Conservation (phyloP, 2,888 invertebrate genomes). For the Tetanocera ferruginea region DNA sequence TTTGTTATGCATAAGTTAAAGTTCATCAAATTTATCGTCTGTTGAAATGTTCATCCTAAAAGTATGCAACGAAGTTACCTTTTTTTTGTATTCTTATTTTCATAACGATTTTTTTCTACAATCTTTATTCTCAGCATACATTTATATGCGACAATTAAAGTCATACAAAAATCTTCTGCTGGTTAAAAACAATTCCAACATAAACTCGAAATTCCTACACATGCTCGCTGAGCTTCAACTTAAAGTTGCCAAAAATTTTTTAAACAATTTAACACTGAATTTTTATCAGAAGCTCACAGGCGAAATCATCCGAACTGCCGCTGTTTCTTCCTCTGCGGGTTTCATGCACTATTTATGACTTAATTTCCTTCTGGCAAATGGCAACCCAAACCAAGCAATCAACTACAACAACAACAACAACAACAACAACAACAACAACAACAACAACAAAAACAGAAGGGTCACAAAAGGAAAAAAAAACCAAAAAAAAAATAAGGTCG, state of each 20-base stretch:
- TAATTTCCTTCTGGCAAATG: slow-evolving; percentile 27
- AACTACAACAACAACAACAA: background rate
- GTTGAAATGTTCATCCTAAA: no score
- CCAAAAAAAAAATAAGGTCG: slow-evolving; percentile 13
- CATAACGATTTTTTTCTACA: no score
- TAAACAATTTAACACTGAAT: slow-evolving; percentile 6
- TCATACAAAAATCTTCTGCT: no score
- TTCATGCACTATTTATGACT: slow-evolving; percentile 23
- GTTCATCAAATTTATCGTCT: no score
- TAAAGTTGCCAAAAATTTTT: slow-evolving; percentile 2
- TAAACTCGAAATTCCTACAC: no score
- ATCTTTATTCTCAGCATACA: no score
- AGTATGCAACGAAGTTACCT: no score
- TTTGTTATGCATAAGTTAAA: no score
- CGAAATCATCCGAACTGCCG: background rate
- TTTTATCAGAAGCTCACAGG: background rate
- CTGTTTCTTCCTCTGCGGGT: background rate
- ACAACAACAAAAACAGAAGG: background rate
- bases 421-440: background rate
- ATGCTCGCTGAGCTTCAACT: background rate
- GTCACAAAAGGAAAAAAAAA: background rate
- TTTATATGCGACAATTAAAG: no score
- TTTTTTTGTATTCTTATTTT: no score
- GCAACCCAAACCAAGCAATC: background rate
- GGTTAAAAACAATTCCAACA: no score